Percentiles rank a stretch among this genome's conserved stretches.
Conservation (phyloP, 2,113 vertebrate genomes). For the Neolamprologus cancellatus region DNA sequence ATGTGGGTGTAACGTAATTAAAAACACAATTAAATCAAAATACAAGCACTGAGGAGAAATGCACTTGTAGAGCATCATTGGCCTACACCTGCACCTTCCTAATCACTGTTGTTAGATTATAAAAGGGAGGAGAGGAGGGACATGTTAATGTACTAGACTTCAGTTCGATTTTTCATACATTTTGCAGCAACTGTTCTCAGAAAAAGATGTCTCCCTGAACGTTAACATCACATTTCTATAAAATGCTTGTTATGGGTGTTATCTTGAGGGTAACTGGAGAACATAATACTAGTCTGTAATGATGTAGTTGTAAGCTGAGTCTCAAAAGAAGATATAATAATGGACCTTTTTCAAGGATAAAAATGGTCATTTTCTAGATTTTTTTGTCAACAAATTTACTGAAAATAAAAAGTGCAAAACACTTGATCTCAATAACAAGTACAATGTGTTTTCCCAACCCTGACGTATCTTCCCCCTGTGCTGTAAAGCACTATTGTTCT, state of each 20-base stretch:
- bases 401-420: neutral
- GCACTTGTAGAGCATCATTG: neutral
- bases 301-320: neutral
- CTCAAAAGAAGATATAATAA: neutral
- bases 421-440: neutral
- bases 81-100: neutral
- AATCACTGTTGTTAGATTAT: neutral
- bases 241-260: neutral
- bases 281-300: neutral
- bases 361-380: neutral
- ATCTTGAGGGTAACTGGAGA: neutral
- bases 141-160: neutral
- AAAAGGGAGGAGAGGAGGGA: neutral
- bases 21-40: neutral
- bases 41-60: neutral
- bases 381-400: neutral
- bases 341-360: neutral
- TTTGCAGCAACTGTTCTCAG: neutral
- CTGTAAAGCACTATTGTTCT: neutral
- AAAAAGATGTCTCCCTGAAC: neutral
- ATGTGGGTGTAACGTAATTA: neutral
- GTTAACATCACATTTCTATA: neutral
- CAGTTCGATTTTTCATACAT: fast-evolving
- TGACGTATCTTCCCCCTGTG: neutral
- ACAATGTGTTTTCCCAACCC: neutral